These are phyloP conservation scores for Orthosia cruda DNA, from an alignment of 2,888 invertebrate species.

Conservation along the genomic window DNA sequence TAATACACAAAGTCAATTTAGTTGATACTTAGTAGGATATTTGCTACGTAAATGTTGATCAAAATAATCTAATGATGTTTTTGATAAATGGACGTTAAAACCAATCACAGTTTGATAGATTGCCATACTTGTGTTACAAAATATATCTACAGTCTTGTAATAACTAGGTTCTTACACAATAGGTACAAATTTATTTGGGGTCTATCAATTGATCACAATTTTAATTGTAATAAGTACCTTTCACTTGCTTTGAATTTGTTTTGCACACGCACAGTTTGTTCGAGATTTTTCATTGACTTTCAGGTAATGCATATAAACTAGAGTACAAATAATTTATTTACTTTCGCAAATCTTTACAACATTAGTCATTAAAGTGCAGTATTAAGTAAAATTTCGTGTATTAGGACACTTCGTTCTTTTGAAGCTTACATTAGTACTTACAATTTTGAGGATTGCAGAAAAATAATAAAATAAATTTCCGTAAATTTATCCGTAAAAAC, in stretches of 20 bases:
- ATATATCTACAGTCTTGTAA: constrained; percentile 79
- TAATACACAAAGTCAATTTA: constrained; percentile 34
- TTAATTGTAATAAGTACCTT: constrained; percentile 86
- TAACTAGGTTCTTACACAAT: constrained; percentile 86
- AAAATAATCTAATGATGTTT: constrained; percentile 78
- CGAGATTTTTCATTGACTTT: constrained; percentile 38
- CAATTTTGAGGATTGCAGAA: too few relatives aligned
- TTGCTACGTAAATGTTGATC: constrained; percentile 58
- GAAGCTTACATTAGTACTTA: too few relatives aligned
- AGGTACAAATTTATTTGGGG: constrained; percentile 87
- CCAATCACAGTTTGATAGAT: constrained; percentile 84
- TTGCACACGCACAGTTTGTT: constrained; percentile 63
- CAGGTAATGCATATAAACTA: constrained; percentile 2
- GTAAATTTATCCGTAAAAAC: too few relatives aligned
- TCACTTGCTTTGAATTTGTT: constrained; percentile 85
- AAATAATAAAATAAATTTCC: too few relatives aligned
- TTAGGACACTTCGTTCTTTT: too few relatives aligned
- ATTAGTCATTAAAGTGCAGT: too few relatives aligned
- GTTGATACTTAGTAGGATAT: constrained; percentile 19
- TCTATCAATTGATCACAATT: constrained; percentile 86
- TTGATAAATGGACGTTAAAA: constrained; percentile 84
- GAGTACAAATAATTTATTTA: too few relatives aligned
- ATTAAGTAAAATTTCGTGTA: too few relatives aligned
- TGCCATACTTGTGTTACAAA: constrained; percentile 81
- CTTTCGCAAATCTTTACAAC: too few relatives aligned